Percentiles rank a stretch among this genome's conserved stretches.
Conservation (phyloP, 2,888 invertebrate genomes). For the Frankliniella intonsa region DNA sequence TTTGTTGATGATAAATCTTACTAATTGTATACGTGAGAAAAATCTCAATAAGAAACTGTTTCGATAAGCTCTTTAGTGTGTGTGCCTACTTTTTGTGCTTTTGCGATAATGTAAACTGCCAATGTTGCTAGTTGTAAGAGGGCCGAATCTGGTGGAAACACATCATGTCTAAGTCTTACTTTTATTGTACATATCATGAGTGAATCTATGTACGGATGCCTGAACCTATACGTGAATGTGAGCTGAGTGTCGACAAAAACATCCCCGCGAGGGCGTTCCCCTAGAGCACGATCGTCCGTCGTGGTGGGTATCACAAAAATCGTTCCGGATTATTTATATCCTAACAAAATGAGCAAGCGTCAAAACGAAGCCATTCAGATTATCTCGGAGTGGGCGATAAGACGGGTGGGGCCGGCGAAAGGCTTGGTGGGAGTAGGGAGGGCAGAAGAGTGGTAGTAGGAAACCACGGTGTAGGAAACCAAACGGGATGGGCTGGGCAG, state of each 20-base stretch:
- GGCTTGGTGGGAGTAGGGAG: too few relatives aligned
- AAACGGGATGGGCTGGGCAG: too few relatives aligned
- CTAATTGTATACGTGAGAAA: constrained; percentile 5
- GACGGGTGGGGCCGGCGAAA: too few relatives aligned
- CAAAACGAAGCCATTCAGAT: constrained; percentile 4
- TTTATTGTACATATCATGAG: too few relatives aligned
- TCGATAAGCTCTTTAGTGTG: not conserved
- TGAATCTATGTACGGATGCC: too few relatives aligned
- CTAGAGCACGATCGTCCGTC: not conserved
- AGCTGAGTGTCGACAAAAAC: not conserved
- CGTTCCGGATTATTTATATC: constrained; percentile 25
- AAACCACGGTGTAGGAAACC: too few relatives aligned
- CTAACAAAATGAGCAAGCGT: constrained; percentile 12
- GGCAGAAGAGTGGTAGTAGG: too few relatives aligned
- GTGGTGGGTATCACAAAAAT: constrained; percentile 8
- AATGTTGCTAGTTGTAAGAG: constrained; percentile 8
- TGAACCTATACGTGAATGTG: not conserved
- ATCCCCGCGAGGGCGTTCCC: not conserved
- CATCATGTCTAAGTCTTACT: too few relatives aligned
- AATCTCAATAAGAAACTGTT: constrained; percentile 1
- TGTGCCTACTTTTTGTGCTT: not conserved
- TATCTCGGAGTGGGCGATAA: not conserved
- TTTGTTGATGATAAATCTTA: not conserved
- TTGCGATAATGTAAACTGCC: not conserved
- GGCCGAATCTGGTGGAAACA: constrained; percentile 15